phyloP scores from a whole-genome alignment of 2,113 vertebrate species.

The Enhydra lutris region DNA sequence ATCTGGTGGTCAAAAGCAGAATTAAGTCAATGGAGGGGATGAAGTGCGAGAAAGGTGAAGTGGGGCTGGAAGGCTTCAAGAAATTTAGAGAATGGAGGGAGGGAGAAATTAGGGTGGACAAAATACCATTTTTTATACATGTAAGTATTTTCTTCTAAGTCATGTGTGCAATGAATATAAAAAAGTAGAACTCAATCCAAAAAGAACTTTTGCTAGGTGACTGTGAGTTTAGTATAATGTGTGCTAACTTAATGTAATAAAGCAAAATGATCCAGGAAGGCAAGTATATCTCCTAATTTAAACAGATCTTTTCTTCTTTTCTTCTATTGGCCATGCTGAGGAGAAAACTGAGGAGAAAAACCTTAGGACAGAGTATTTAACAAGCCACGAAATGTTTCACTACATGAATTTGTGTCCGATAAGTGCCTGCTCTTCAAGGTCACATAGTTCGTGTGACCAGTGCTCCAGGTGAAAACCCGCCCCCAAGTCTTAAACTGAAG shows the following conservation, averaged over 20 bases:
- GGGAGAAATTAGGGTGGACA: neutral
- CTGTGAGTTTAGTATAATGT: neutral
- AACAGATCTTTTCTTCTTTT: conserved; percentile 17
- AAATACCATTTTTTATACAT: neutral
- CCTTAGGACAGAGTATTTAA: conserved; percentile 49
- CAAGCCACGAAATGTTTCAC: conserved; percentile 42
- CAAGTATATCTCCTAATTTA: neutral
- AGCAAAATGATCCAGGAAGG: neutral
- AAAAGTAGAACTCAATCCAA: neutral
- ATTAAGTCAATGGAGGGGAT: neutral
- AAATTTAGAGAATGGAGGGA: neutral
- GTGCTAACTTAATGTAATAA: neutral
- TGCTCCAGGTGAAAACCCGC: conserved; percentile 65
- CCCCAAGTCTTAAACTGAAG: conserved; percentile 48
- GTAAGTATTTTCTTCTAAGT: conserved; percentile 1
- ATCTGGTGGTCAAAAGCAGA: neutral
- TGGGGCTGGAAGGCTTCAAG: neutral
- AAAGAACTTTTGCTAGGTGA: neutral
- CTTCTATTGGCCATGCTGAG: neutral
- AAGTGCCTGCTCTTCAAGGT: conserved; percentile 62
- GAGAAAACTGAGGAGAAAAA: neutral
- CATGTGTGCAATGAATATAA: neutral
- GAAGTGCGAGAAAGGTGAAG: neutral
- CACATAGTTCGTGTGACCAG: conserved; percentile 59
- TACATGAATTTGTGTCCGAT: conserved; percentile 60